phyloP scores from a whole-genome alignment of 2,797 vertebrate genomes.

The Aerospiza tachiro region DNA sequence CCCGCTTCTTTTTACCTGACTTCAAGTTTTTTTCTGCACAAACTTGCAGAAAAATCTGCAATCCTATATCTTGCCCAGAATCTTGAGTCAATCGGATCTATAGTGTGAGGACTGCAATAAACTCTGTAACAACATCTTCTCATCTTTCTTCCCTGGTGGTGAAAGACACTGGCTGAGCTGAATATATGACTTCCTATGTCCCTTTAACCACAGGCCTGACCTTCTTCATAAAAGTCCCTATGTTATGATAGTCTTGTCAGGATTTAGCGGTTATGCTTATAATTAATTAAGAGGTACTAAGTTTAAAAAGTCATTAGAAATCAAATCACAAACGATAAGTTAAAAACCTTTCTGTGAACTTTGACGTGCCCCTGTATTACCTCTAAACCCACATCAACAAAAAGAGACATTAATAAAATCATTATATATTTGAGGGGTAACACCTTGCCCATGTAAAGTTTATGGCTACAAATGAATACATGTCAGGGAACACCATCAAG shows the following conservation, averaged over 20 bases:
- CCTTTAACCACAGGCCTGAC: slow-evolving; percentile 46
- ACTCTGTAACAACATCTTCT: neutral
- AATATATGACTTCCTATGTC: slow-evolving; percentile 36
- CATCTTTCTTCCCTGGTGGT: neutral
- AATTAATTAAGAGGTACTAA: slow-evolving; percentile 58
- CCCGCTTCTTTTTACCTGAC: neutral
- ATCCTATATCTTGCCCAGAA: neutral
- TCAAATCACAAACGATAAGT: slow-evolving; percentile 41
- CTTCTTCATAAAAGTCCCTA: slow-evolving; percentile 24
- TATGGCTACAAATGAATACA: slow-evolving; percentile 38
- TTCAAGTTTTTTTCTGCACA: neutral
- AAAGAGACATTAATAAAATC: slow-evolving; percentile 45
- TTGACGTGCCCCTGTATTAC: neutral
- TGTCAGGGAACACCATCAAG: slow-evolving; percentile 26
- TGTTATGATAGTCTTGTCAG: slow-evolving; percentile 1
- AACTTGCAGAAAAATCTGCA: no score
- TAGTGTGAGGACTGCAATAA: neutral
- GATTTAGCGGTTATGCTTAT: slow-evolving; percentile 19
- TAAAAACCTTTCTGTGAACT: slow-evolving; percentile 28
- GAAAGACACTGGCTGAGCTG: neutral
- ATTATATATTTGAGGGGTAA: slow-evolving; percentile 36
- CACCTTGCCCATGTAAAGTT: slow-evolving; percentile 30
- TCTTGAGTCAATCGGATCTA: neutral
- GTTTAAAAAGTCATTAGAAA: slow-evolving; percentile 57
- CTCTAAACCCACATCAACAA: slow-evolving; percentile 43